A percentile compares a stretch with the other conserved stretches of the same genome.
Conservation (phyloP, 2,888 invertebrate genomes). For the Cerceris rybyensis region DNA sequence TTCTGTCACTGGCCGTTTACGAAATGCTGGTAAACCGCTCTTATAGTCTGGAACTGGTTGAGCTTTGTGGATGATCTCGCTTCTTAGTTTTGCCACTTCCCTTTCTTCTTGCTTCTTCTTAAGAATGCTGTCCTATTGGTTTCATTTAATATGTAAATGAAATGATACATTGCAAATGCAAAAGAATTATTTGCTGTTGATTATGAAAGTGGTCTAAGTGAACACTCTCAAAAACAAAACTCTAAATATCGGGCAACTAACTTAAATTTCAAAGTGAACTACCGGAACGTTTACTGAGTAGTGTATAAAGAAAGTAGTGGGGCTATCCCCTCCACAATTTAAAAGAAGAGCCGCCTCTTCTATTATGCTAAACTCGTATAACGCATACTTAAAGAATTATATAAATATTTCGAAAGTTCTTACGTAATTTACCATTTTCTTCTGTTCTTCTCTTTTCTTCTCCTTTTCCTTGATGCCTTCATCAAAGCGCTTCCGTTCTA, state of each 20-base stretch:
- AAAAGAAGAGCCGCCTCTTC: too few species aligned
- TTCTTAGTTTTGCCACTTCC: conserved; percentile 55
- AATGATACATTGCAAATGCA: background rate
- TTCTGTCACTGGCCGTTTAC: conserved; percentile 64
- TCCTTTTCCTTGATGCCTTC: conserved; percentile 50
- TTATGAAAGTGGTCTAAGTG: too few species aligned
- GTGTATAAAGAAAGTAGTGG: too few species aligned
- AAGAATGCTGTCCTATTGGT: conserved; percentile 47
- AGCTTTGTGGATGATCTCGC: conserved; percentile 58
- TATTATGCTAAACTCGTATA: too few species aligned
- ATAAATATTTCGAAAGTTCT: too few species aligned
- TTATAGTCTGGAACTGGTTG: conserved; percentile 63
- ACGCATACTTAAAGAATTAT: too few species aligned
- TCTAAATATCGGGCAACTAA: too few species aligned
- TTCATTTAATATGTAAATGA: background rate
- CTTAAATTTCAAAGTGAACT: too few species aligned
- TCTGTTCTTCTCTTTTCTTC: conserved; percentile 28
- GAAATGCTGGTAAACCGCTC: conserved; percentile 23
- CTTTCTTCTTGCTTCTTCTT: conserved; percentile 53
- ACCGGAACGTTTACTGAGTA: too few species aligned
- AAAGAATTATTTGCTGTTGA: too few species aligned
- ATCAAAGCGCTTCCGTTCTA: conserved; percentile 57
- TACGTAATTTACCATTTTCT: conserved; percentile 41
- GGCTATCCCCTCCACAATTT: too few species aligned
- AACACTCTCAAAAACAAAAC: too few species aligned